Conservation (phyloP, 2,113 vertebrate genomes). For the Isichthys henryi region DNA sequence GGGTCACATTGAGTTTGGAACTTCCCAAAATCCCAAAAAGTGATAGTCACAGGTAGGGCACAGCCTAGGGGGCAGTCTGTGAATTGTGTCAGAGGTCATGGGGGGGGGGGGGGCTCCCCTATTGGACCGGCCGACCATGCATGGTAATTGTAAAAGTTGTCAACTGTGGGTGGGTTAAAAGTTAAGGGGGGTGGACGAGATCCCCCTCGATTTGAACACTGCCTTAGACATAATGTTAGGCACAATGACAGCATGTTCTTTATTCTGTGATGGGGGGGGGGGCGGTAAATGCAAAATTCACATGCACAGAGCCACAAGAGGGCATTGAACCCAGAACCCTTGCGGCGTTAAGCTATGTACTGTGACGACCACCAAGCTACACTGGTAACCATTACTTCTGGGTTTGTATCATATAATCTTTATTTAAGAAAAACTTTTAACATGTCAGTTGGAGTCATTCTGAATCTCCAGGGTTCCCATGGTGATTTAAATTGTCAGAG, state of each 20-base stretch:
- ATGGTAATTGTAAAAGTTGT: background rate
- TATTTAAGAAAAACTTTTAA: background rate
- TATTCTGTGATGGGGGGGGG: background rate
- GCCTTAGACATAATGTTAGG: background rate
- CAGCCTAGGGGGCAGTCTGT: background rate
- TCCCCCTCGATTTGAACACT: background rate
- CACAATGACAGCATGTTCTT: background rate
- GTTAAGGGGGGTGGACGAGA: background rate
- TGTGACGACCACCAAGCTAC: background rate
- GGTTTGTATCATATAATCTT: background rate
- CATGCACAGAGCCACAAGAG: background rate
- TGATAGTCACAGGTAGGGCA: background rate
- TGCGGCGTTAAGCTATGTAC: background rate
- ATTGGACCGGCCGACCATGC: background rate
- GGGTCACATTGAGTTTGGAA: background rate
- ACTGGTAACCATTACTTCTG: background rate
- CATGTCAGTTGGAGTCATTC: background rate
- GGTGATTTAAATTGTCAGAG: background rate
- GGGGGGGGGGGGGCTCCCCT: background rate
- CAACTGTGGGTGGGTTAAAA: background rate
- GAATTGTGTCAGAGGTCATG: background rate
- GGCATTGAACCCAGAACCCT: background rate
- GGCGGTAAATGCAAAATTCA: background rate
- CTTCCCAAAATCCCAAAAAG: background rate
- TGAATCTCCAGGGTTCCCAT: background rate